Conservation (phyloP, 2,113 vertebrate species). For the Micronisus gabar region DNA sequence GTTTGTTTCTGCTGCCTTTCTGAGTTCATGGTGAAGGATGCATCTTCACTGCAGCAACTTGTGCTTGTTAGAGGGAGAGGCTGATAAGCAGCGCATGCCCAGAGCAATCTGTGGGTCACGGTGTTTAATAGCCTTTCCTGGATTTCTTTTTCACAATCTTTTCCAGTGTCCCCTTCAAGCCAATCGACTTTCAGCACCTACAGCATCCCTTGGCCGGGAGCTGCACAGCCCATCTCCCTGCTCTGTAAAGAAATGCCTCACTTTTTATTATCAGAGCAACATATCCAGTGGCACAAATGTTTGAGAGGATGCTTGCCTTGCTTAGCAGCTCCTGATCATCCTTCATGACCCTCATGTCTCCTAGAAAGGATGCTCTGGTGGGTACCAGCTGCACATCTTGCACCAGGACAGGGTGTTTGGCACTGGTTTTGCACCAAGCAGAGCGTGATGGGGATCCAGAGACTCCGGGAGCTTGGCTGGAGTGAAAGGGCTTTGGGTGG, state of each 20-base stretch:
- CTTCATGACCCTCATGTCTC: background rate
- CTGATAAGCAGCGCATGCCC: background rate
- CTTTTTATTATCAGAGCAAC: background rate
- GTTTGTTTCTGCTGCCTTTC: background rate
- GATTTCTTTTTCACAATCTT: background rate
- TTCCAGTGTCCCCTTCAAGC: background rate
- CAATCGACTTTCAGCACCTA: background rate
- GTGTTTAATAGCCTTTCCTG: background rate
- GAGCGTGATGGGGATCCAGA: background rate
- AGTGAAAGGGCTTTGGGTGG: background rate
- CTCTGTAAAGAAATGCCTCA: background rate
- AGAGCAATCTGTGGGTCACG: background rate
- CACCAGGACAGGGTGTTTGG: background rate
- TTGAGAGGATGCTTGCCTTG: too few relatives aligned
- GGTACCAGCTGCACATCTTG: background rate
- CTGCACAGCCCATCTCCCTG: background rate
- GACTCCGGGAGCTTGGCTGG: background rate
- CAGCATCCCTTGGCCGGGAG: background rate
- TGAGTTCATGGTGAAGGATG: rapidly evolving
- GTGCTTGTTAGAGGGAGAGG: background rate
- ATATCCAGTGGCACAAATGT: background rate
- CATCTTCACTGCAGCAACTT: background rate
- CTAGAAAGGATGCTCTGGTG: background rate
- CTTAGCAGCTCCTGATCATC: background rate
- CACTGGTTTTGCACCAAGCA: background rate